These are phyloP conservation scores for Heliconius aoede DNA, from an alignment of 2,888 invertebrate genomes.

Conservation along the genomic window DNA sequence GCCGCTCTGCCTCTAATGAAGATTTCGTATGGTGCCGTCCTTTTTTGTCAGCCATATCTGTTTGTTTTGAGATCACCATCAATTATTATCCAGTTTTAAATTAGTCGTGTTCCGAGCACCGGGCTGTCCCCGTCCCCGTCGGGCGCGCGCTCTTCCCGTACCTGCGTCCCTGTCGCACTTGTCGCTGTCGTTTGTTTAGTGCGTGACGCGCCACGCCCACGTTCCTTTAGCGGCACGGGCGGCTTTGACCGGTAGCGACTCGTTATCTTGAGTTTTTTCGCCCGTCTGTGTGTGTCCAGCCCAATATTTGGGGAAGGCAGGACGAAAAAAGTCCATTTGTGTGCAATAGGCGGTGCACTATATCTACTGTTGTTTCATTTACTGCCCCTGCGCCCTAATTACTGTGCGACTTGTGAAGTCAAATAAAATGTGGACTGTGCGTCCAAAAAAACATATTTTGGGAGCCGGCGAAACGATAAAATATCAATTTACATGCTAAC, in stretches of 20 bases:
- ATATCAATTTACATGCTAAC: not conserved
- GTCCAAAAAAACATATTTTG: slow-evolving; percentile 9
- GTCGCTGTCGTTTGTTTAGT: slow-evolving; percentile 78
- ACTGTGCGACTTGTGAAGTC: slow-evolving; percentile 27
- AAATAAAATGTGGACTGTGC: slow-evolving; percentile 21
- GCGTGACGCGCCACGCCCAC: slow-evolving; percentile 81
- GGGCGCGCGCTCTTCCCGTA: slow-evolving; percentile 48
- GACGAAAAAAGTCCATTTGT: slow-evolving; percentile 68
- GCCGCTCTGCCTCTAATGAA: slow-evolving; percentile 71
- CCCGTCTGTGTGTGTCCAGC: slow-evolving; percentile 73
- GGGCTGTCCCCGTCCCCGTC: slow-evolving; percentile 63
- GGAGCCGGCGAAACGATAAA: slow-evolving; percentile 2
- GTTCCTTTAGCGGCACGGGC: slow-evolving; percentile 58
- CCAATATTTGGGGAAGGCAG: slow-evolving; percentile 79
- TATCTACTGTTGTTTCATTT: slow-evolving; percentile 62
- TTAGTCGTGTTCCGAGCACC: slow-evolving; percentile 72
- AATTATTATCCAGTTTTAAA: slow-evolving; percentile 82
- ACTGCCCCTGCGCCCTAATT: slow-evolving; percentile 52
- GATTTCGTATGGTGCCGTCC: slow-evolving; percentile 76
- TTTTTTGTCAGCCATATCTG: slow-evolving; percentile 82
- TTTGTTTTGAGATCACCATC: slow-evolving; percentile 82
- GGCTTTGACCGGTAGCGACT: slow-evolving; percentile 82
- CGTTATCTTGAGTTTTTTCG: slow-evolving; percentile 76
- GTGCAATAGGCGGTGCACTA: slow-evolving; percentile 64
- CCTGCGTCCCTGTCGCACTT: slow-evolving; percentile 65